Evolutionary conservation across 2,797 vertebrate genomes (phyloP).

Genomic region (Trichosurus vulpecula): DNA sequence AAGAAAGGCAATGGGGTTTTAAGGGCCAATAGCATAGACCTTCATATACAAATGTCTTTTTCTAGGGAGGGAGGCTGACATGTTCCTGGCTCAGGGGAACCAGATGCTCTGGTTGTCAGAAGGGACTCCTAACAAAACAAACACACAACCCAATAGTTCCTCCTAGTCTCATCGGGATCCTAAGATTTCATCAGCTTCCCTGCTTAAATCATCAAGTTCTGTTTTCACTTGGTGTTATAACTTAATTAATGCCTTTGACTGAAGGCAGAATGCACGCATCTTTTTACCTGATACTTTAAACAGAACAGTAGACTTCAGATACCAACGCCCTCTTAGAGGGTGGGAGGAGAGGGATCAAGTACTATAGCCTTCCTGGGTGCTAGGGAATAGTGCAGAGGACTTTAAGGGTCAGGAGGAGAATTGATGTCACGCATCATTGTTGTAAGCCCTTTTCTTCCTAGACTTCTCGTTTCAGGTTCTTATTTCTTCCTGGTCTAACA

Average conservation of each 20-base stretch:
- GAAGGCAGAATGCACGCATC: not conserved
- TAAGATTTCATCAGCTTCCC: slow-evolving; percentile 46
- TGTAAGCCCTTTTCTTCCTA: not conserved
- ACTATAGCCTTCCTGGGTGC: not conserved
- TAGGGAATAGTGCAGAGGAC: not conserved
- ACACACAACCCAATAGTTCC: slow-evolving; percentile 20
- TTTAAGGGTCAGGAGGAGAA: not conserved
- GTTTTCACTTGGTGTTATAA: not conserved
- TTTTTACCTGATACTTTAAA: not conserved
- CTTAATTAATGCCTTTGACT: slow-evolving; percentile 38
- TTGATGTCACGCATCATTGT: not conserved
- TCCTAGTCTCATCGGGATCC: slow-evolving; percentile 4
- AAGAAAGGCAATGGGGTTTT: not conserved
- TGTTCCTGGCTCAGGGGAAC: slow-evolving; percentile 11
- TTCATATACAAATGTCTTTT: not conserved
- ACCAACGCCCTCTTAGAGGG: not conserved
- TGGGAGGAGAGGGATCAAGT: no score
- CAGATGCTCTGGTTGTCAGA: slow-evolving; percentile 47
- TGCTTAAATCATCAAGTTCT: slow-evolving; percentile 34
- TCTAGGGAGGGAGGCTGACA: not conserved
- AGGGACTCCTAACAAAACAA: slow-evolving; percentile 47
- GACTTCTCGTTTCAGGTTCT: not conserved
- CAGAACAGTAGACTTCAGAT: not conserved
- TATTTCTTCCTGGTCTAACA: not conserved
- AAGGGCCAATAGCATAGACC: not conserved